Evolutionary conservation across 1,140 invertebrate genomes (phyloP).

Genomic region (Lineus longissimus): DNA sequence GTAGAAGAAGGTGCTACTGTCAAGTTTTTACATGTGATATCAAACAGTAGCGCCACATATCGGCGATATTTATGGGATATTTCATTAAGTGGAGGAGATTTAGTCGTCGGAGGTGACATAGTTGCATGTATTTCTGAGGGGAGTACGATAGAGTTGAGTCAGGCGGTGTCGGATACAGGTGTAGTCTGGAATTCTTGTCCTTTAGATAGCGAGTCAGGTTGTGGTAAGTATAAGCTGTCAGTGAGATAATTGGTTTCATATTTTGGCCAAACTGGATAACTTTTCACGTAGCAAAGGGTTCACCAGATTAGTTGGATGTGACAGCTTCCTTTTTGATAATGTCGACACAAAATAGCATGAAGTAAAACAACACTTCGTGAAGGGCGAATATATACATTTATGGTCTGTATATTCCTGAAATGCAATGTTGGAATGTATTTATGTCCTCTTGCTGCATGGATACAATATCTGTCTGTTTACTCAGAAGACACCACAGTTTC

Average conservation of each 20-base stretch:
- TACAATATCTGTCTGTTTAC: too few relatives aligned
- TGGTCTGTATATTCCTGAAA: not conserved
- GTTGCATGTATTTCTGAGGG: conserved; percentile 79
- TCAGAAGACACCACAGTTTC: too few relatives aligned
- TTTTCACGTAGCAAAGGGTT: not conserved
- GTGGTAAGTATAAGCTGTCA: conserved; percentile 59
- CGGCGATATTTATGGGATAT: conserved; percentile 56
- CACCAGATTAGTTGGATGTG: not conserved
- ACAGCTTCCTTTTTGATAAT: not conserved
- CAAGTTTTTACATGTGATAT: conserved; percentile 56
- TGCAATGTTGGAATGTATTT: too few relatives aligned
- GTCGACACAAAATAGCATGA: not conserved
- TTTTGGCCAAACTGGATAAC: not conserved
- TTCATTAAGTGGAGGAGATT: conserved; percentile 60
- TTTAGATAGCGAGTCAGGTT: conserved; percentile 56
- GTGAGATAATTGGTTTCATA: not conserved
- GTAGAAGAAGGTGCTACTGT: not conserved
- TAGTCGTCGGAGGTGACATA: conserved; percentile 72
- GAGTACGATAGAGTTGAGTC: conserved; percentile 72
- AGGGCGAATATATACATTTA: not conserved
- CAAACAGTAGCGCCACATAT: conserved; percentile 66
- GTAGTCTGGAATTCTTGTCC: conserved; percentile 73
- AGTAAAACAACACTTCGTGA: too few relatives aligned
- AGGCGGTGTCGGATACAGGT: conserved; percentile 59
- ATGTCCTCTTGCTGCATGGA: too few relatives aligned